These are phyloP conservation scores for Gambusia affinis DNA, from an alignment of 2,113 vertebrate genomes.

Conservation along the genomic window DNA sequence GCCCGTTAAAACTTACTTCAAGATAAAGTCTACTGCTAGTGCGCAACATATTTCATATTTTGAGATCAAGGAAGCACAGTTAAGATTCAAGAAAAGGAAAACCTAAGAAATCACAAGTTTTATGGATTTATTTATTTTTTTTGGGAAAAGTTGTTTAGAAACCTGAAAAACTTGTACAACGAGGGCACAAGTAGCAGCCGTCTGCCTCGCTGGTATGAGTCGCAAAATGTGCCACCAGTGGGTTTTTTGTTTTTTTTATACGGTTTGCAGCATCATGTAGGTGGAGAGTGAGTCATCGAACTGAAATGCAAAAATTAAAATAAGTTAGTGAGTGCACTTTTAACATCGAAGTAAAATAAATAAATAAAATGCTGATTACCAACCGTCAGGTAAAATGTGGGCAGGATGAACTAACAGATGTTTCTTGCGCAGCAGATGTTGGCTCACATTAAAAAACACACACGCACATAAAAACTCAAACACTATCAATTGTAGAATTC, in stretches of 20 bases:
- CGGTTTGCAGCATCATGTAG: slow-evolving; percentile 49
- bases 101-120: not conserved
- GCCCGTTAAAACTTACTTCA: no score
- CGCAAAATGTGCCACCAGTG: slow-evolving; percentile 55
- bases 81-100: not conserved
- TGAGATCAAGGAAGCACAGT: no score
- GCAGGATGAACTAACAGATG: not conserved
- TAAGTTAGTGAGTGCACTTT: slow-evolving; percentile 13
- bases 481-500: not conserved
- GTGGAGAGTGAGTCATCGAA: slow-evolving; percentile 57
- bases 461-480: not conserved
- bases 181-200: not conserved
- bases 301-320: slow-evolving; percentile 34
- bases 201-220: slow-evolving; percentile 32
- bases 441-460: not conserved
- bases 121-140: not conserved
- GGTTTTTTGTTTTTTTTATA: slow-evolving; percentile 17
- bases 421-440: not conserved
- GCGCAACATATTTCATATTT: no score
- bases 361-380: not conserved
- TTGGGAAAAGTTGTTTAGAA: not conserved
- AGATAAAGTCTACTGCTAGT: no score
- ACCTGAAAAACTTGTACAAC: not conserved
- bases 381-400: slow-evolving; percentile 4
- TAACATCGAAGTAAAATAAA: slow-evolving; percentile 1